Base-by-base conservation (phyloP, 2,797 vertebrate genomes). In the Ibycter americanus region DNA sequence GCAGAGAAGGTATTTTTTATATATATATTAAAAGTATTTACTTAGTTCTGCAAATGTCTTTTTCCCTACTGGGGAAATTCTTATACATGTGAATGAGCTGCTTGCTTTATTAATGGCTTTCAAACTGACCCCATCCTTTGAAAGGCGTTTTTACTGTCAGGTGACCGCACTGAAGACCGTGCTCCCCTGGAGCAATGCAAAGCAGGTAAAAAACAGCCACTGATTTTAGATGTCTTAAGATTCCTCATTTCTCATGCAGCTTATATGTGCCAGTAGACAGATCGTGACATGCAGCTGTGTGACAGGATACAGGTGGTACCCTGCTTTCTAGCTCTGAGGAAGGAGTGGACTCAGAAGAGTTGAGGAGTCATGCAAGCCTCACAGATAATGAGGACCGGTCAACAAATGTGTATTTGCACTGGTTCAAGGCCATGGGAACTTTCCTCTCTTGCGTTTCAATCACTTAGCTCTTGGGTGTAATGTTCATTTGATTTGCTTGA, bases 81-180 rank as follows among this genome's bases (percentile, higher is more conserved):
- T 73, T 68, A 66, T 12, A 11, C 2, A 14, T 0, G 0, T 62
- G 44, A 65, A 19, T 4, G 61, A 16, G 4, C 15, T 70, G 15
- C 12, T 73, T 76, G 1, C 55, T 47, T 66, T 70, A 56, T 52
- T 44, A 27, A 27, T 20, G 25, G 6, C 27, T 89, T 56, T 26
- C 15, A 83, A 68, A 68, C 9, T 32, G 15, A 58, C 11, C 31
- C 13, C 8, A 17, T 9, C 20, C 7, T 59, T 42, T 25, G 29
- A 61, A 89, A 76, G 6, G 4, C 14, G 3, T 15, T 47, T 81
- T 55, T 74, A 27, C 31, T 26, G 23, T 25, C 27, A 8, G 11
- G 5, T 42, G 12, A 32, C 70, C 2, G 0, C 47, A 15, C 10
- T 63, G 26, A 72, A 76, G 16, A 49, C 12, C 1, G 1, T 13